Conservation (phyloP, 1,140 invertebrate species). For the Lepidotrigona ventralis region DNA sequence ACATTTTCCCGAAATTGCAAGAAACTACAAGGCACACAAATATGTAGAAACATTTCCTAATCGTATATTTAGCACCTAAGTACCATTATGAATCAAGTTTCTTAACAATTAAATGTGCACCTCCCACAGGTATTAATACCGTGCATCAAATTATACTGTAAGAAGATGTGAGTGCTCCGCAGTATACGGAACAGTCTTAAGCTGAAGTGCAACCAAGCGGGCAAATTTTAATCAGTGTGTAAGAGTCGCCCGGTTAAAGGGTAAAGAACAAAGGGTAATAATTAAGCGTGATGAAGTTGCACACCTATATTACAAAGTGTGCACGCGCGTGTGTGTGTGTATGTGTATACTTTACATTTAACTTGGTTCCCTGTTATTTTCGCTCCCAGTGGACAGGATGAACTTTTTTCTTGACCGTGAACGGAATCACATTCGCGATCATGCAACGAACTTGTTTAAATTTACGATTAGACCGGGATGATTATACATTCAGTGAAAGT, state of each 20-base stretch:
- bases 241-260: background rate
- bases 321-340: background rate
- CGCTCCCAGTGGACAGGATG: background rate
- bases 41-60: background rate
- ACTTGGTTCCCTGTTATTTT: background rate
- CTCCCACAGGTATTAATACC: background rate
- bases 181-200: background rate
- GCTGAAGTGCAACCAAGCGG: background rate
- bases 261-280: background rate
- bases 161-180: background rate
- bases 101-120: background rate
- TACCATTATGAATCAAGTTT: background rate
- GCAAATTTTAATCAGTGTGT: constrained; percentile 21
- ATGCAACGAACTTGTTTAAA: background rate
- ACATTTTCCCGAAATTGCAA: no score
- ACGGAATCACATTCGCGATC: background rate
- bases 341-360: background rate
- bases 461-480: no score
- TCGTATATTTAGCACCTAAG: background rate
- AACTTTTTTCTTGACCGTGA: background rate
- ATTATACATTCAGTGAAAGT: no score
- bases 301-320: background rate
- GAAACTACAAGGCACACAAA: no score
- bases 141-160: background rate
- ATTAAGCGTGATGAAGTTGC: constrained; percentile 11